phyloP scores from a whole-genome alignment of 2,797 vertebrate genomes.

The Tangara arthus region DNA sequence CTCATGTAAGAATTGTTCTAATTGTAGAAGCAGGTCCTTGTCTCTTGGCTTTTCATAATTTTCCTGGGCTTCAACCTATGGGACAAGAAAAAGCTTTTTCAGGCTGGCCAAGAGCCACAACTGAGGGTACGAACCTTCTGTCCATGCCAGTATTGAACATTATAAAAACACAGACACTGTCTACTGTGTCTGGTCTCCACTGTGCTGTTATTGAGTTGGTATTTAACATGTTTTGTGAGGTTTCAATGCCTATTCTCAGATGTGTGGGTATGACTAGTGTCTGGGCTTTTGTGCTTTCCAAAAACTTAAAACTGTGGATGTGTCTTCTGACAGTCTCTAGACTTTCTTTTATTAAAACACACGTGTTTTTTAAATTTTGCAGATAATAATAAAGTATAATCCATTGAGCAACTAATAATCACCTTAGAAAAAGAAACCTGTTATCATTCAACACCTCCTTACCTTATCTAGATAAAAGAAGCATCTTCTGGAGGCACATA shows the following conservation, averaged over 20 bases:
- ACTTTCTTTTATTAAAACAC: neutral
- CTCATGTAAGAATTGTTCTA: neutral
- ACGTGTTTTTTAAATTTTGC: neutral
- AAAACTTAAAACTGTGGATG: neutral
- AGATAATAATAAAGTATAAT: neutral
- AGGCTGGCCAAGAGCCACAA: accelerated
- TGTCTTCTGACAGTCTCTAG: neutral
- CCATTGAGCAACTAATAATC: neutral
- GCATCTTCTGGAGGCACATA: neutral
- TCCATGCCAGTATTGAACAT: accelerated
- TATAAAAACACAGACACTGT: neutral
- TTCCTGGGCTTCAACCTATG: neutral
- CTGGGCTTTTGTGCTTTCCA: neutral
- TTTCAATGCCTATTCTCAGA: neutral
- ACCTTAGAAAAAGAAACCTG: neutral
- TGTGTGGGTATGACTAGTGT: too few relatives aligned
- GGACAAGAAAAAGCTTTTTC: neutral
- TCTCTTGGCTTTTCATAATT: neutral
- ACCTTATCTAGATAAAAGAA: neutral
- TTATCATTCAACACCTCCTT: neutral
- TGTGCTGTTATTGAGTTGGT: neutral
- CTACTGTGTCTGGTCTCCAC: neutral
- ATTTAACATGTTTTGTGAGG: neutral
- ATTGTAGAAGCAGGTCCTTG: neutral
- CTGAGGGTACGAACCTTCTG: neutral